phyloP scores from a whole-genome alignment of 2,888 invertebrate species.

The Lasius platythorax region DNA sequence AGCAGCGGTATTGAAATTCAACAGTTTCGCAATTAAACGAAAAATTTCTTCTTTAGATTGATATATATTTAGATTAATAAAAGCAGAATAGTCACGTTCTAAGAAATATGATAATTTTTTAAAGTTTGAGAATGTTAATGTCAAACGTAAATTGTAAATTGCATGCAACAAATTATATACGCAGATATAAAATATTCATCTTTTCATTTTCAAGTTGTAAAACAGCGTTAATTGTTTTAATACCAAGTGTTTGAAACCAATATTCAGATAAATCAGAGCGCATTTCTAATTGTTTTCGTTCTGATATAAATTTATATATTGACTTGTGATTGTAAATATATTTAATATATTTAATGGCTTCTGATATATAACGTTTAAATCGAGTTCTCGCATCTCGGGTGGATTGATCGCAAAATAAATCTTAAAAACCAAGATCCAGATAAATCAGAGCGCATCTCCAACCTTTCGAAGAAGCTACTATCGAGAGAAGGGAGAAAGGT shows the following conservation, averaged over 20 bases:
- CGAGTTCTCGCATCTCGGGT: conserved; percentile 12
- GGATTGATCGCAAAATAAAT: conserved; percentile 8
- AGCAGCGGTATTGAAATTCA: not conserved
- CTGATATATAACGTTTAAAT: not conserved
- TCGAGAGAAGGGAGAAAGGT: conserved; percentile 50
- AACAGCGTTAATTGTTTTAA: not conserved
- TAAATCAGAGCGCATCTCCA: conserved; percentile 58
- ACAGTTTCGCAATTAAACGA: not conserved
- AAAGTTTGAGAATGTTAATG: not conserved
- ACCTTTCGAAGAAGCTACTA: conserved; percentile 28
- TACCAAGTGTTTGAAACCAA: not conserved
- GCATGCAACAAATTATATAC: not conserved
- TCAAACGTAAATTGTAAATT: not conserved
- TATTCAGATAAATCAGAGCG: not conserved
- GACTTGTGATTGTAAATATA: not conserved
- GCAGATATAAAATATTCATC: not conserved
- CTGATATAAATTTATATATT: not conserved
- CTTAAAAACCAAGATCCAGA: conserved; percentile 45
- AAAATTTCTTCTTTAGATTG: not conserved
- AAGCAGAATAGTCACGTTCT: not conserved
- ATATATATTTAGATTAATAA: not conserved
- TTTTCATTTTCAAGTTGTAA: not conserved
- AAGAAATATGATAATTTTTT: not conserved
- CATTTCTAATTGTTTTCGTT: not conserved
- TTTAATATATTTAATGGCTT: conserved; percentile 13